These are phyloP conservation scores for Araneus ventricosus DNA, from an alignment of 1,140 invertebrate species.

Conservation along the genomic window DNA sequence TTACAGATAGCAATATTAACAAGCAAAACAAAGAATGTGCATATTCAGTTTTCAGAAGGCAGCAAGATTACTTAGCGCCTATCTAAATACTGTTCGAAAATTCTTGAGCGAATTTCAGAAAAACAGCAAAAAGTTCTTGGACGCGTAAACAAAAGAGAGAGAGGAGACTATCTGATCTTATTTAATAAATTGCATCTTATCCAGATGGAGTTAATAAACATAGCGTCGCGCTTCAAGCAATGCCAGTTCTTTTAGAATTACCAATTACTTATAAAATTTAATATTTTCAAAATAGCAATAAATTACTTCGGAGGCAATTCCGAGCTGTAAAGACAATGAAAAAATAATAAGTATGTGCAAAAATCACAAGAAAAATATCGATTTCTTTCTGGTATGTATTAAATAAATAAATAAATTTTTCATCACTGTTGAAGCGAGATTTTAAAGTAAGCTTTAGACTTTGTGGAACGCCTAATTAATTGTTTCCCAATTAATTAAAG, in stretches of 20 bases:
- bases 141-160: not conserved
- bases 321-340: no score
- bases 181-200: constrained; percentile 7
- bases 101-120: no score
- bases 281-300: not conserved
- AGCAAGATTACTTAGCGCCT: no score
- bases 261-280: constrained; percentile 36
- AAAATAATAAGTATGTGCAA: not conserved
- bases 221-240: not conserved
- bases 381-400: not conserved
- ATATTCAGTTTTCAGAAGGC: no score
- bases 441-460: not conserved
- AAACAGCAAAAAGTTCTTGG: no score
- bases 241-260: not conserved
- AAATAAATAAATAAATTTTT: not conserved
- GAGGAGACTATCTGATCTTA: not conserved
- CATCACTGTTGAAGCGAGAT: not conserved
- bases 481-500: constrained; percentile 7
- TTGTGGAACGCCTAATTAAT: not conserved
- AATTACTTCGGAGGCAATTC: not conserved
- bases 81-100: no score
- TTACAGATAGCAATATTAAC: no score
- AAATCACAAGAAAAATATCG: not conserved
- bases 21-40: no score
- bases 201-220: not conserved